phyloP scores from a whole-genome alignment of 1,140 invertebrate species.

The Eufriesea mexicana region DNA sequence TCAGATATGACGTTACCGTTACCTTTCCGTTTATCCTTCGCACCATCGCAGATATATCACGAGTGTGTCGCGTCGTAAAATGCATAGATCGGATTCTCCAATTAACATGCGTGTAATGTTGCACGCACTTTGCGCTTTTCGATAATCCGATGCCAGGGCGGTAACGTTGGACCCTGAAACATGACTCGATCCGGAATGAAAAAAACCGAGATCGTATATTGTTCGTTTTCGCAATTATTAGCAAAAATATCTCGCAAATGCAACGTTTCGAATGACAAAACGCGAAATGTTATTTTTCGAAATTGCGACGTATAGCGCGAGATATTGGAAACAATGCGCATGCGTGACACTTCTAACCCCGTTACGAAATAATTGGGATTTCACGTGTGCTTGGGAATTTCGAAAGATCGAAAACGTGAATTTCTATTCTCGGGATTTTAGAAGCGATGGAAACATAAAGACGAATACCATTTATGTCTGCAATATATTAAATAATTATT shows the following conservation, averaged over 20 bases:
- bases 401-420: too few species aligned
- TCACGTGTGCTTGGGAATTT: background rate
- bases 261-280: background rate
- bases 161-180: too few species aligned
- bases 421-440: background rate
- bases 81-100: background rate
- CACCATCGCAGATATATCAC: background rate
- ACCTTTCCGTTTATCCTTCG: background rate
- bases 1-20: too few species aligned
- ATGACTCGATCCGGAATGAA: too few species aligned
- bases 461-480: conserved; percentile 70
- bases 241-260: background rate
- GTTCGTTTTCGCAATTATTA: background rate
- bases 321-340: background rate
- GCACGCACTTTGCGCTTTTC: too few species aligned
- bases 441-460: background rate
- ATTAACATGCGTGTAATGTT: background rate
- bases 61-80: too few species aligned
- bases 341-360: background rate
- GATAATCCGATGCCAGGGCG: accelerated
- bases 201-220: too few species aligned
- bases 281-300: background rate
- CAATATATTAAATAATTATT: conserved; percentile 80
- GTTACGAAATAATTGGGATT: background rate
- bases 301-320: background rate